These are phyloP conservation scores for Cheirogaleus major DNA, from an alignment of 2,797 vertebrate genomes.

Conservation along the genomic window DNA sequence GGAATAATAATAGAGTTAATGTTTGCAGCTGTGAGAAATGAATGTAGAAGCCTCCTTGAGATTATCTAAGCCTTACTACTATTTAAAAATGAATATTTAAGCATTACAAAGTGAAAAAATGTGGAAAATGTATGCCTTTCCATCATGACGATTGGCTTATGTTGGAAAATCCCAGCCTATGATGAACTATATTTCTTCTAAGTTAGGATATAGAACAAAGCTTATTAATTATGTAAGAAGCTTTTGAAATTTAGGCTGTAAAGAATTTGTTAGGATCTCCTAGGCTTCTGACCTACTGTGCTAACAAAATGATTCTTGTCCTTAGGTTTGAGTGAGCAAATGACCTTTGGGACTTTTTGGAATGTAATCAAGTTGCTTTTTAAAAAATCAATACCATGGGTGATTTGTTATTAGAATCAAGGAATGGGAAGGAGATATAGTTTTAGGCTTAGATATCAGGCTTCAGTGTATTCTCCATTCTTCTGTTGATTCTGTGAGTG, in stretches of 20 bases:
- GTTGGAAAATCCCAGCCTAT: not conserved
- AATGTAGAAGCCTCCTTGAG: not conserved
- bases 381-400: not conserved
- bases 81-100: conserved; percentile 6
- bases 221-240: not conserved
- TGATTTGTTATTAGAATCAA: conserved; percentile 39
- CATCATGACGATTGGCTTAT: not conserved
- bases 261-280: not conserved
- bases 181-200: not conserved
- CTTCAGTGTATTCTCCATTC: not conserved
- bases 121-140: not conserved
- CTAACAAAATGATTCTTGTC: not conserved
- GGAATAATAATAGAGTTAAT: not conserved
- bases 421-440: not conserved
- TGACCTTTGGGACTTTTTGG: not conserved
- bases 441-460: conserved; percentile 1
- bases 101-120: not conserved
- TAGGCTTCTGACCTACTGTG: not conserved
- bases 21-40: not conserved
- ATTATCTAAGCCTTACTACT: not conserved
- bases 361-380: conserved; percentile 21
- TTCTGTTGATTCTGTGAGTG: not conserved
- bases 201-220: not conserved
- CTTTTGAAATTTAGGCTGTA: not conserved
- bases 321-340: not conserved